Percentiles rank a stretch among this genome's conserved stretches.
phyloP scores from a whole-genome alignment of 2,888 invertebrate genomes.

The Eumacrocentrus americanus region DNA sequence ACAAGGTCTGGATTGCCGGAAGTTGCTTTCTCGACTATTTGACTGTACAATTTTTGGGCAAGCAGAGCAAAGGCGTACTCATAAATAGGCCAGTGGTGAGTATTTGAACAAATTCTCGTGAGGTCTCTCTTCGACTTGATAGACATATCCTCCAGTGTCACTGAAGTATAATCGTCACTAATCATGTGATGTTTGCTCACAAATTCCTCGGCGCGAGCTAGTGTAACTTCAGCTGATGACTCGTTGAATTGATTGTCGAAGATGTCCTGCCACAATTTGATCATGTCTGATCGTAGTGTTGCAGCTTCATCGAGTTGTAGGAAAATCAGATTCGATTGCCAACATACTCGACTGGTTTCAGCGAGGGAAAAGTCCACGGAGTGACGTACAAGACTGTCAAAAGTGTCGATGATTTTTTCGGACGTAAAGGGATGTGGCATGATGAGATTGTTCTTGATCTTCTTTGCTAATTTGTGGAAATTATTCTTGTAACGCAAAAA shows the following conservation, averaged over 20 bases:
- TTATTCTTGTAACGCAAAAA: slow-evolving; percentile 43
- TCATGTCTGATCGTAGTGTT: slow-evolving; percentile 35
- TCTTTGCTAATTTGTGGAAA: slow-evolving; percentile 48
- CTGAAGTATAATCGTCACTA: too few relatives aligned
- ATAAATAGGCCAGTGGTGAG: slow-evolving; percentile 67
- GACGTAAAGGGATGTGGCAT: slow-evolving; percentile 47
- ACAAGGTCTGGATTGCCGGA: background rate
- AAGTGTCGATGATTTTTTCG: slow-evolving; percentile 34
- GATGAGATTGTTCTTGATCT: slow-evolving; percentile 41
- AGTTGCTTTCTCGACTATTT: slow-evolving; percentile 1
- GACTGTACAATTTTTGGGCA: slow-evolving; percentile 40
- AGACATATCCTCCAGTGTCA: too few relatives aligned
- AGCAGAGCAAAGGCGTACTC: slow-evolving; percentile 64
- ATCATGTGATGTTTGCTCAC: too few relatives aligned
- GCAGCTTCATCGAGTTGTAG: slow-evolving; percentile 38
- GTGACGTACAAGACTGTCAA: slow-evolving; percentile 34
- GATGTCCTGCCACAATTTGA: slow-evolving; percentile 43
- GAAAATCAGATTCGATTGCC: slow-evolving; percentile 41
- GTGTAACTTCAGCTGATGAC: background rate
- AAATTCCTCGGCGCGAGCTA: slow-evolving; percentile 35
- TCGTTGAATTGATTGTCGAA: slow-evolving; percentile 39
- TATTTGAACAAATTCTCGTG: slow-evolving; percentile 50
- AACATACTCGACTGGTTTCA: background rate
- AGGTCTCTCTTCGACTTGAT: slow-evolving; percentile 32
- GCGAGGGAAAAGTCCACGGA: background rate